These are phyloP conservation scores for Epizoanthus rinbou DNA, from an alignment of 92 coral and sea anemone species.

Conservation along the genomic window DNA sequence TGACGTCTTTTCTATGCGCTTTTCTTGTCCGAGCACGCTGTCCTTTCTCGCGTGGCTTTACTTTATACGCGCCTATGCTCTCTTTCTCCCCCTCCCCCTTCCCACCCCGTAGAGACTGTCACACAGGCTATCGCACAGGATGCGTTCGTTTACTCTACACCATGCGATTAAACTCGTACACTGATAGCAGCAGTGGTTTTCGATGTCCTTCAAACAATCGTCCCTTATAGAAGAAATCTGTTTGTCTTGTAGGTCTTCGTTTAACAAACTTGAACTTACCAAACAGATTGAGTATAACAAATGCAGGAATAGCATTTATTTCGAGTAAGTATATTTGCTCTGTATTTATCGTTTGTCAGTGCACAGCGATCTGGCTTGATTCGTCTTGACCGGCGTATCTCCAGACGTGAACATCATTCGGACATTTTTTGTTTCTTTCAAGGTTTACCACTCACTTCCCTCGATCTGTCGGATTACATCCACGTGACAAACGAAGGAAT, in stretches of 20 bases:
- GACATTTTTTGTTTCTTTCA: not conserved
- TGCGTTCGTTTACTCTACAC: too few relatives aligned
- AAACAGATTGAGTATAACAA: conserved; percentile 79
- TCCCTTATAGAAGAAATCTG: not conserved
- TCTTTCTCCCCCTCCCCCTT: too few relatives aligned
- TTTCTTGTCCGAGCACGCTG: too few relatives aligned
- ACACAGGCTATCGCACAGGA: too few relatives aligned
- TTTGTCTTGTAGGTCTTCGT: conserved; percentile 57
- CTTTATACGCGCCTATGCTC: too few relatives aligned
- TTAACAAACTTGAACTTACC: conserved; percentile 72
- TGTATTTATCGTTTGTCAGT: not conserved
- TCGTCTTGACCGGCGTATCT: too few relatives aligned
- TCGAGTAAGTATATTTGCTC: conserved; percentile 58
- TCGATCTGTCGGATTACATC: conserved; percentile 91
- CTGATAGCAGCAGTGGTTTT: too few relatives aligned
- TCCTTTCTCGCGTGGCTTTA: too few relatives aligned
- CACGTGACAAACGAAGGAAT: conserved; percentile 79
- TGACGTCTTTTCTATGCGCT: too few relatives aligned
- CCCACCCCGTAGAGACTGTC: too few relatives aligned
- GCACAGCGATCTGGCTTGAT: too few relatives aligned
- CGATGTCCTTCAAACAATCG: not conserved
- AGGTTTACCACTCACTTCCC: conserved; percentile 79
- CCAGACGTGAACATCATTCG: not conserved
- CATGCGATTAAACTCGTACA: too few relatives aligned
- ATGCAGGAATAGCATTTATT: conserved; percentile 68